phyloP scores from a whole-genome alignment of 1,140 invertebrate genomes.

The Halesus radiatus region DNA sequence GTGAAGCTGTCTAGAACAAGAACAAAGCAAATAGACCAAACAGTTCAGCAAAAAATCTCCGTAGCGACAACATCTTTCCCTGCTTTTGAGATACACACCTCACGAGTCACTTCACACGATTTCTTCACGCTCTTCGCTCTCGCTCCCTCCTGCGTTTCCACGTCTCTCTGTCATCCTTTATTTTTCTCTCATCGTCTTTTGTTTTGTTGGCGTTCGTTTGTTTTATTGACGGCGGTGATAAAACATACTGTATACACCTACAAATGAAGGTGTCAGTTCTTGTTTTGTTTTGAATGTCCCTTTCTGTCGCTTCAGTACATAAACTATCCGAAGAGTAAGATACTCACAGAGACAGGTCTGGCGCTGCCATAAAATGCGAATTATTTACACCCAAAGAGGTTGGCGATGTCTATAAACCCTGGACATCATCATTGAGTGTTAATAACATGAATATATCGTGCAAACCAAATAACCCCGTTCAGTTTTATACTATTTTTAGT shows the following conservation, averaged over 20 bases:
- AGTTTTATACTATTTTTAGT: too few relatives aligned
- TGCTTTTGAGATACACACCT: constrained; percentile 20
- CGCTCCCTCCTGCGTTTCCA: constrained; percentile 10
- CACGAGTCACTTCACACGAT: constrained; percentile 54
- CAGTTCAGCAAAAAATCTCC: neutral
- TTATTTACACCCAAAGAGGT: too few relatives aligned
- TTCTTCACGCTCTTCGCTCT: constrained; percentile 49
- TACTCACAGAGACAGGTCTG: too few relatives aligned
- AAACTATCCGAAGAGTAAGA: too few relatives aligned
- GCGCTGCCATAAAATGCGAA: too few relatives aligned
- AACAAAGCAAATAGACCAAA: neutral
- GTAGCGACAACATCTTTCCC: neutral
- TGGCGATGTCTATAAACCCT: too few relatives aligned
- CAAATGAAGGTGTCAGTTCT: constrained; percentile 25
- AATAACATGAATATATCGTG: too few relatives aligned
- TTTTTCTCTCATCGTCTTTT: constrained; percentile 30
- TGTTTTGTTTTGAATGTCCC: constrained; percentile 1
- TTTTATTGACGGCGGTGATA: constrained; percentile 39
- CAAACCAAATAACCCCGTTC: too few relatives aligned
- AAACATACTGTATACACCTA: constrained; percentile 29
- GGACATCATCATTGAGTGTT: too few relatives aligned
- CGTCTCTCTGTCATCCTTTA: neutral
- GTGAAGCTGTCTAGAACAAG: neutral
- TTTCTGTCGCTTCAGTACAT: too few relatives aligned
- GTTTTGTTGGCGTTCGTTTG: constrained; percentile 41